Evolutionary conservation across 2,797 vertebrate species (phyloP), one percentile per base, ranked within the genome.

Genomic region (Carduelis carduelis): DNA sequence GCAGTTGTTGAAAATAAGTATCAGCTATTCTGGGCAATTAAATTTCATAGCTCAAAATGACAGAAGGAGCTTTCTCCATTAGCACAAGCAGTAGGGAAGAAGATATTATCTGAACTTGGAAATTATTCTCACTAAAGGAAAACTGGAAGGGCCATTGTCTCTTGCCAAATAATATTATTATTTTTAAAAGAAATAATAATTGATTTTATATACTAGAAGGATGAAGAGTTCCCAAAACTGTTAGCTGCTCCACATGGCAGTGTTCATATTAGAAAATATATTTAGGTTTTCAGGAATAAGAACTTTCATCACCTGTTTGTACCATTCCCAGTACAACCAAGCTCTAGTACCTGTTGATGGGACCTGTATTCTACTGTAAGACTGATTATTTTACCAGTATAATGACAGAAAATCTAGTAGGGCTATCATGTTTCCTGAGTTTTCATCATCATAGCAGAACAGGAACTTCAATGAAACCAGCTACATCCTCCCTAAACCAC

Each of bases 1-100:
- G 93, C 89, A 96, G 94, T 92, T 95, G 83, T 91, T 95, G 83
- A 91, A 96, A 97, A 94, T 84, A 94, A 96, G 70, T 93, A 88
- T 82, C 87, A 86, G 70, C 52, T 77, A 82, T 56, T 79, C 61
- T 91, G 89, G 59, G 66, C 77, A 95, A 95, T 95, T 95, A 95
- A 88, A 96, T 93, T 96, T 96, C 89, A 91, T 56, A 70, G 56
- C 77, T 95, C 37, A 64, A 93, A 87, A 88, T 0, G 3, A 93
- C 79, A 91, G 93, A 85, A 92, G 65, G 43, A 83, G 32, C n/a
- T 53, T 82, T 88, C 72, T 90, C 61, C 66, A 88, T 97, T 90
- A 96, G 5, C 70, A 74, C 30, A 87, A 90, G 50, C 49, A 2
- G 59, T 47, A 91, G 69, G 61, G 55, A 94, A 94, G 56, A 30